Evolutionary conservation across 2,888 invertebrate genomes (phyloP).

Genomic region (Xylocampa areola): DNA sequence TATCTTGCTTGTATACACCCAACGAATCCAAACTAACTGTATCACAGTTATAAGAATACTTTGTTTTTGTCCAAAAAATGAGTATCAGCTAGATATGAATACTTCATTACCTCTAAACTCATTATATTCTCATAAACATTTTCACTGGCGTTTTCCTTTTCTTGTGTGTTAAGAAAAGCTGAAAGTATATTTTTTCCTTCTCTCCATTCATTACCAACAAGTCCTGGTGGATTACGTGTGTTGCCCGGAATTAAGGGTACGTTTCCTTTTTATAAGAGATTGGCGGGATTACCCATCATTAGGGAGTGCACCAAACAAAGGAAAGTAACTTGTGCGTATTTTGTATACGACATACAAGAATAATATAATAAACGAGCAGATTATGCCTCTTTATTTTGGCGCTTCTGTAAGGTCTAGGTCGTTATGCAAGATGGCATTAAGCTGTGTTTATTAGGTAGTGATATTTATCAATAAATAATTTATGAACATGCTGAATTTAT

Average conservation of each 20-base stretch:
- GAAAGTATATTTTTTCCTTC: constrained; percentile 51
- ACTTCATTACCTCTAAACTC: constrained; percentile 20
- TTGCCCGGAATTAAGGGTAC: constrained; percentile 63
- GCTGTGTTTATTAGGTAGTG: constrained; percentile 17
- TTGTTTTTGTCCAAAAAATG: constrained; percentile 10
- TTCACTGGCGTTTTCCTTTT: constrained; percentile 41
- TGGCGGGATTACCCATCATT: constrained; percentile 72
- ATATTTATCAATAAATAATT: constrained; percentile 20
- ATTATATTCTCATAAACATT: constrained; percentile 45
- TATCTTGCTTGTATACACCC: no score
- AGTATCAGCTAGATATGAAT: constrained; percentile 25
- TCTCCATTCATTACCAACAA: constrained; percentile 64
- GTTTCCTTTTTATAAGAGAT: constrained; percentile 76
- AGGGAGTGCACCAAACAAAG: constrained; percentile 69
- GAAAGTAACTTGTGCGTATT: constrained; percentile 52
- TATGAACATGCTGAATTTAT: constrained; percentile 27
- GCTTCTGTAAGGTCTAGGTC: constrained; percentile 35
- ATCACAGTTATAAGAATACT: no score
- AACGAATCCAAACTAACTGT: no score
- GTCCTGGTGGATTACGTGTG: constrained; percentile 71
- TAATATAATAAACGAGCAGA: constrained; percentile 51
- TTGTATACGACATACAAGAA: constrained; percentile 43
- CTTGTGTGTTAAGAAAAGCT: constrained; percentile 38
- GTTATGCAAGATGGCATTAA: constrained; percentile 33
- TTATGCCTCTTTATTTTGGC: constrained; percentile 35